Evolutionary conservation across 2,888 invertebrate species (phyloP).

Genomic region (Amitus sp.): DNA sequence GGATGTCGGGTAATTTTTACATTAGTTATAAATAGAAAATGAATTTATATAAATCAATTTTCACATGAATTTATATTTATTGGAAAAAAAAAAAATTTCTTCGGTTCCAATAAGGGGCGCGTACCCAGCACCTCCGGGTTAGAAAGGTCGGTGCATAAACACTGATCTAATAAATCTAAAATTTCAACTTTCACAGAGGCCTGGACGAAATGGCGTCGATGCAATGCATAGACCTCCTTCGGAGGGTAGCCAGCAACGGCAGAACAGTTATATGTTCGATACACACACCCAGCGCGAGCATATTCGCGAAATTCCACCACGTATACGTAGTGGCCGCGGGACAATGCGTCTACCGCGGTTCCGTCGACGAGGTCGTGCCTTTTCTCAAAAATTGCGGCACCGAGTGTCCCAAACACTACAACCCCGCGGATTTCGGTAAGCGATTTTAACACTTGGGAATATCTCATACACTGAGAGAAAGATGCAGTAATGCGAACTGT

Average conservation of each 20-base stretch:
- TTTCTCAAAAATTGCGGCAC: conserved; percentile 81
- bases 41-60: too few relatives aligned
- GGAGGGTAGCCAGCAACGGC: conserved; percentile 82
- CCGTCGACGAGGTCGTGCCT: conserved; percentile 80
- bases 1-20: conserved; percentile 57
- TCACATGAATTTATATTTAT: too few relatives aligned
- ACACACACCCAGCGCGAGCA: conserved; percentile 94
- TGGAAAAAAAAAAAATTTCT: too few relatives aligned
- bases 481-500: too few relatives aligned
- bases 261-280: conserved; percentile 93
- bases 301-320: conserved; percentile 92
- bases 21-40: too few relatives aligned
- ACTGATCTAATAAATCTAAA: too few relatives aligned
- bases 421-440: conserved; percentile 95
- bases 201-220: conserved; percentile 91
- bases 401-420: conserved; percentile 90
- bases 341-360: conserved; percentile 90
- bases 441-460: too few relatives aligned
- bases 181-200: conserved; percentile 80
- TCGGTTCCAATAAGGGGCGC: too few relatives aligned
- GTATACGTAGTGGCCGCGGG: conserved; percentile 90
- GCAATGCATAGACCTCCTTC: conserved; percentile 88
- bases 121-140: too few relatives aligned
- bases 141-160: too few relatives aligned
- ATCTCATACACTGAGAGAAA: too few relatives aligned